phyloP scores from a whole-genome alignment of 2,113 vertebrate genomes.

The Rhea americana region DNA sequence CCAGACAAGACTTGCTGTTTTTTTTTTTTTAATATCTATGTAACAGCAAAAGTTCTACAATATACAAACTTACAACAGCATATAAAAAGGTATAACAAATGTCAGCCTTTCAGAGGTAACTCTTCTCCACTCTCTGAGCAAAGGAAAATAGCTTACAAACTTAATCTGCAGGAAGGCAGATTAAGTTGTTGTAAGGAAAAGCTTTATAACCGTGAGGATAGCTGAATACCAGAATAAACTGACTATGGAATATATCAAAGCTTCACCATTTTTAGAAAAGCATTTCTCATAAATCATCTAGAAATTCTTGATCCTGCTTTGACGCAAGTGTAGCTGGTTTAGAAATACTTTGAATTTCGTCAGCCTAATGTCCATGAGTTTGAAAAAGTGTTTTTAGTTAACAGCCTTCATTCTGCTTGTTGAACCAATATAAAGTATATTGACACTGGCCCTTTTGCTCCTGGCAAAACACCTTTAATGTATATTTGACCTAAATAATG shows the following conservation, averaged over 20 bases:
- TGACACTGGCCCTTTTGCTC: background rate
- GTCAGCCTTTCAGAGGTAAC: background rate
- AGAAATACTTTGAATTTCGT: background rate
- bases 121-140: background rate
- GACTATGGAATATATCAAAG: background rate
- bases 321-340: background rate
- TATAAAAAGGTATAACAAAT: background rate
- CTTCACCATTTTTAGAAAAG: background rate
- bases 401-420: background rate
- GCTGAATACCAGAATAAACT: background rate
- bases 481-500: constrained; percentile 22
- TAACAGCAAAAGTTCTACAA: background rate
- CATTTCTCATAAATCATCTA: background rate
- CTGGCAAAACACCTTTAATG: constrained; percentile 1
- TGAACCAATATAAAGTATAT: constrained; percentile 2
- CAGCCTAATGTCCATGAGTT: background rate
- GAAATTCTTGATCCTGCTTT: background rate
- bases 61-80: background rate
- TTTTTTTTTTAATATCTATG: background rate
- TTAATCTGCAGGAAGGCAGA: background rate
- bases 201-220: background rate
- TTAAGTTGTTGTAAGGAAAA: background rate
- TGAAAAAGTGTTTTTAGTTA: background rate
- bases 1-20: background rate
- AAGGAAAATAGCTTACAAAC: background rate